These are phyloP conservation scores for Micrastur ruficollis DNA, from an alignment of 2,797 vertebrate genomes.

Conservation along the genomic window DNA sequence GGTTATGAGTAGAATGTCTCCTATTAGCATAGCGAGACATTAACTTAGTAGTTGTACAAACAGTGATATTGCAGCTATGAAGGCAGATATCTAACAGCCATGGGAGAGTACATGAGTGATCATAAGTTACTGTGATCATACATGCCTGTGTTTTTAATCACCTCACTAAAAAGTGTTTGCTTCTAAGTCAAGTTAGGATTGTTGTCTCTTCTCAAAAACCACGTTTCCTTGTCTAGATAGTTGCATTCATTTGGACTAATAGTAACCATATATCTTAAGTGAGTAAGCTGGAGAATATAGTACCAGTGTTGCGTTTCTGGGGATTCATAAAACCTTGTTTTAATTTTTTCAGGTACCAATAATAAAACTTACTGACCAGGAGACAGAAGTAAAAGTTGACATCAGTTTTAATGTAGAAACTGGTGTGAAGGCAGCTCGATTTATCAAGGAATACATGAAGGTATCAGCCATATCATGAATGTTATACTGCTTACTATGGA, in stretches of 20 bases:
- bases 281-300: background rate
- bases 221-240: background rate
- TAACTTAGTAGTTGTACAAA: background rate
- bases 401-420: constrained; percentile 99
- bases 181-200: background rate
- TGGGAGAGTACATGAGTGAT: background rate
- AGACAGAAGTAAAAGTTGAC: constrained; percentile 97
- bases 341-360: constrained; percentile 88
- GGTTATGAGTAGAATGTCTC: background rate
- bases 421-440: constrained; percentile 92
- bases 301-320: background rate
- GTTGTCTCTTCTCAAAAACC: background rate
- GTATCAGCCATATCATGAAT: constrained; percentile 64
- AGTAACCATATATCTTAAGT: background rate
- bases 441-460: constrained; percentile 96
- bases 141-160: background rate
- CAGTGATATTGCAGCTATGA: background rate
- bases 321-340: background rate
- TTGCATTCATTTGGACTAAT: background rate
- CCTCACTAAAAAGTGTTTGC: background rate
- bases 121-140: background rate
- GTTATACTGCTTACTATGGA: background rate
- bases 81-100: background rate
- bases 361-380: constrained; percentile 97
- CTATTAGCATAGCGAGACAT: background rate